Evolutionary conservation across 2,113 vertebrate species (phyloP).

Genomic region (Pogona vitticeps): DNA sequence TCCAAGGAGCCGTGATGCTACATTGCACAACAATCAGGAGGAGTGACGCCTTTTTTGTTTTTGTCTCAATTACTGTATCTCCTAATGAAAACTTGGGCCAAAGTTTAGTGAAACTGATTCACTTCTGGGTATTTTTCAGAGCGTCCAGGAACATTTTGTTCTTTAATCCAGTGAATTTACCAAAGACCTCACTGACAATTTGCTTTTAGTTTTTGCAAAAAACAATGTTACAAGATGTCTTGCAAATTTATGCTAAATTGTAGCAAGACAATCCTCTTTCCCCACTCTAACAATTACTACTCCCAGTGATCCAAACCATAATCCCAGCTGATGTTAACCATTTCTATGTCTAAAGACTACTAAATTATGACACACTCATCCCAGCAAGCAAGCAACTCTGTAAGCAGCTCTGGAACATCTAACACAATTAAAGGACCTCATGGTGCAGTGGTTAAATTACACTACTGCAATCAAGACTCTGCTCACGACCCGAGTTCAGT

Average conservation of each 20-base stretch:
- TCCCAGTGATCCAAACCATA: slow-evolving; percentile 47
- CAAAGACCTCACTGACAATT: slow-evolving; percentile 23
- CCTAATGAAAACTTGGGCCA: not conserved
- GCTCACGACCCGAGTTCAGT: too few relatives aligned
- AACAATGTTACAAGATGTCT: slow-evolving; percentile 33
- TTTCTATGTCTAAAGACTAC: slow-evolving; percentile 32
- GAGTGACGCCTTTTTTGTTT: not conserved
- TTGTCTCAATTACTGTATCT: too few relatives aligned
- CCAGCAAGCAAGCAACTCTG: slow-evolving; percentile 55
- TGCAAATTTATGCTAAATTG: slow-evolving; percentile 29
- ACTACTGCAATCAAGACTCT: too few relatives aligned
- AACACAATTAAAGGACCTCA: too few relatives aligned
- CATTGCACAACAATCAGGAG: slow-evolving; percentile 46
- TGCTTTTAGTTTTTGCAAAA: slow-evolving; percentile 51
- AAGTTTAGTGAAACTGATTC: slow-evolving; percentile 43
- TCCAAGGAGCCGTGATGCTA: slow-evolving; percentile 24
- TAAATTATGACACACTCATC: slow-evolving; percentile 14
- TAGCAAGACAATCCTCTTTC: not conserved
- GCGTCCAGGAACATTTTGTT: slow-evolving; percentile 53
- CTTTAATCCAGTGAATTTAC: slow-evolving; percentile 3
- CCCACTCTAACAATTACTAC: slow-evolving; percentile 12
- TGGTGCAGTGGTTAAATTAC: too few relatives aligned
- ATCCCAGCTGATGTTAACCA: slow-evolving; percentile 43
- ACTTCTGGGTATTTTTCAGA: slow-evolving; percentile 36
- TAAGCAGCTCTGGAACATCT: slow-evolving; percentile 51